Evolutionary conservation across 2,888 invertebrate genomes (phyloP), one percentile per base, ranked within the genome.

Genomic region (Rhagonycha fulva): DNA sequence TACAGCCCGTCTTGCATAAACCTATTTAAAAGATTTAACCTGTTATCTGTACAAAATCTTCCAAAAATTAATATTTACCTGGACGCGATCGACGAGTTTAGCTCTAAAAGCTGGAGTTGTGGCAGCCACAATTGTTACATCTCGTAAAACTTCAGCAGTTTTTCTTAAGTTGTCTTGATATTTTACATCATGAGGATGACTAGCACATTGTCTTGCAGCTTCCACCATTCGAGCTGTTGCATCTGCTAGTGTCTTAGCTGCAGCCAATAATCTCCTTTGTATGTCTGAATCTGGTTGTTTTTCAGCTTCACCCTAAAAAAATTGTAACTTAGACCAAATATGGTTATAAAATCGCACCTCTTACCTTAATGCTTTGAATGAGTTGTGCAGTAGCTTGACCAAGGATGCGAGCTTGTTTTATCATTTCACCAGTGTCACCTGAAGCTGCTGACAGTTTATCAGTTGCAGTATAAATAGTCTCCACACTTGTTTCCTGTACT

Each of bases 141-240:
- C 93, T 67, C 97, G 91, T n/a, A 99, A 89, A 82, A 98, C 96
- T 84, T 98, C 98, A 0, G 98, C 99, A 0, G 98, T 98, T 78
- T 92, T 91, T 32, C 95, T 92, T 11, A 99, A 88, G 4, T 94
- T 94, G 79, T 95, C 94, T 86, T 98, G 98, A 85, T 94, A 94
- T 76, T 91, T 91, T 0, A 94, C 91, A 83, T 97, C 96, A 19
- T 96, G 93, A 0, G 94, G 94, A 84, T 93, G 92, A 24, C 94
- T 94, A 0, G 98, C 97, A 87, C 98, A 98, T 71, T 96, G 94
- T 75, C 98, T 91, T 0, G 98, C 98, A 0, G 98, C 98, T 87
- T 99, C 98, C 24, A 99, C 98, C 94, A 99, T 95, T 81, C 95
- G 92, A 0, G 98, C 96, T 0, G 99, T 99, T 0, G 99, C 99